Evolutionary conservation across 1,140 invertebrate species (phyloP), one percentile per base, ranked within the genome.

Genomic region (Riptortus pedestris): DNA sequence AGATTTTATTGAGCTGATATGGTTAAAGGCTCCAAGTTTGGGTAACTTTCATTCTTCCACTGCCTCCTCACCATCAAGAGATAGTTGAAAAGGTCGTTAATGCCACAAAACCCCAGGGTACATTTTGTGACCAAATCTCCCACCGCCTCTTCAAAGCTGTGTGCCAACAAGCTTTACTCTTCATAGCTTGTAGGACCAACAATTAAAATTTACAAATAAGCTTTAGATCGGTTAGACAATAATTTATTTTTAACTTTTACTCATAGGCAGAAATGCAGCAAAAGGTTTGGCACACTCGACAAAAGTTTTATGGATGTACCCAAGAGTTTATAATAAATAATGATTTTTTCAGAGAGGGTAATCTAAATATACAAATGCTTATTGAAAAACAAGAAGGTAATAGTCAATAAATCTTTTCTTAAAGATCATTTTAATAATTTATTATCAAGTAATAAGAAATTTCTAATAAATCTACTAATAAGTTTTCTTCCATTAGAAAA

Each of bases 371-470:
- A 16, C 20, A 55, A 24, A 27, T 24, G 7, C 16, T 55, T 24
- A 55, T 55, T 55, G 26, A 55, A 55, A 55, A 55, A 27, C 20
- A 55, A 9, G 12, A 24, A 55, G 51, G 51, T 55, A 38, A 38
- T 5, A 38, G 31, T 38, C 14, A n/a, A n/a, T n/a, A n/a, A n/a
- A n/a, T 38, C 31, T 7, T 38, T 38, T 7, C 31, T 38, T 14
- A 7, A 38, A 38, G 14, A 5, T 38, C 5, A 38, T 7, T 38
- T 7, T 38, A 38, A 38, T 14, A 38, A n/a, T n/a, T n/a, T n/a
- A 14, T 14, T 14, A 14, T 14, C 31, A 38, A 38, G 14, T 38
- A 38, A 14, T 7, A 38, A 38, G 14, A 38, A 38, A 38, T 38
- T 5, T 38, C 14, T 38, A 7, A 7, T 38, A 38, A n/a, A n/a